phyloP scores from a whole-genome alignment of 2,797 vertebrate genomes.

The Sebastes paucispinis region DNA sequence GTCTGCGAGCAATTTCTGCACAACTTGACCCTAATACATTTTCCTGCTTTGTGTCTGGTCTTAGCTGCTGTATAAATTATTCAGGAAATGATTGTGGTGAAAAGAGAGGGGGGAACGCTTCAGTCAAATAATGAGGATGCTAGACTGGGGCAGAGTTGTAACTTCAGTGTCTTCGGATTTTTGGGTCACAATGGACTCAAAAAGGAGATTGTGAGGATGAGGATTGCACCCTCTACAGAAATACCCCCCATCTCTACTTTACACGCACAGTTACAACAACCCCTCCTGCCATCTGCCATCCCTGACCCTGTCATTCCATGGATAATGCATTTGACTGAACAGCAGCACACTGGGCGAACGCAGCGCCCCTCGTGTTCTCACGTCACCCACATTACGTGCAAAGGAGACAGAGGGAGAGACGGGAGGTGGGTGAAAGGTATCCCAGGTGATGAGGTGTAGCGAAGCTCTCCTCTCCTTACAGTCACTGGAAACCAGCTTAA shows the following conservation, averaged over 20 bases:
- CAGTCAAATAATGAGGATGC: constrained; percentile 44
- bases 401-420: constrained; percentile 37
- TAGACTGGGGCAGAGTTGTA: not conserved
- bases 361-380: constrained; percentile 54
- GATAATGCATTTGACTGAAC: constrained; percentile 74
- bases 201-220: constrained; percentile 41
- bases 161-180: constrained; percentile 16
- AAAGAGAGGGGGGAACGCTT: constrained; percentile 58
- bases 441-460: constrained; percentile 75
- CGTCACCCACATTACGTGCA: constrained; percentile 66
- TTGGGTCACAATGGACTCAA: constrained; percentile 47
- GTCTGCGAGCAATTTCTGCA: constrained; percentile 55
- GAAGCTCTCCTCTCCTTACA: constrained; percentile 69
- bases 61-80: constrained; percentile 69
- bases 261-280: constrained; percentile 30
- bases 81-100: constrained; percentile 75
- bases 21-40: constrained; percentile 75
- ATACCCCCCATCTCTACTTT: constrained; percentile 6
- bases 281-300: constrained; percentile 67
- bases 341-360: constrained; percentile 42
- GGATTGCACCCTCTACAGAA: constrained; percentile 45
- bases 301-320: constrained; percentile 63
- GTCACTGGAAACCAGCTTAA: constrained; percentile 74
- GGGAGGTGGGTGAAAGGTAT: constrained; percentile 72
- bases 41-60: constrained; percentile 67